Conservation (phyloP, 2,113 vertebrate species). For the Aptenodytes patagonicus region DNA sequence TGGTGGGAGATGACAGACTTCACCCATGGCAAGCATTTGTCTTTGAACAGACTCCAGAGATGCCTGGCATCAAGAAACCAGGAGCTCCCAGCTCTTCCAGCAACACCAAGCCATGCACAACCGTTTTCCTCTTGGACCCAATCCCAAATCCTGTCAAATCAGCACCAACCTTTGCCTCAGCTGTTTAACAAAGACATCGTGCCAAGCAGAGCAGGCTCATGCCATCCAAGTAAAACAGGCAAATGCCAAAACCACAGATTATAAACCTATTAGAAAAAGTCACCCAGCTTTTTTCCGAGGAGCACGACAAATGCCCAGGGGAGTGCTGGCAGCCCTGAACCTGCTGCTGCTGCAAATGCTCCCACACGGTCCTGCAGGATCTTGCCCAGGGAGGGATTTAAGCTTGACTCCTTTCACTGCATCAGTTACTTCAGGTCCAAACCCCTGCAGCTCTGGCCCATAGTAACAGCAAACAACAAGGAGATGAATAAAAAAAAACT, state of each 20-base stretch:
- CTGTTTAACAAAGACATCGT: neutral
- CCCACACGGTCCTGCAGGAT: neutral
- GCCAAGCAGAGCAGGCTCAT: neutral
- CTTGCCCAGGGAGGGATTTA: neutral
- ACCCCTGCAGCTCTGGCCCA: neutral
- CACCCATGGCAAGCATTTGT: neutral
- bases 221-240: neutral
- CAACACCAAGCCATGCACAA: neutral
- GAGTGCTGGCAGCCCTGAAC: neutral
- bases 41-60: neutral
- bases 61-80: neutral
- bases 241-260: neutral
- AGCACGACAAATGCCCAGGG: neutral
- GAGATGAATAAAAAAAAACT: neutral
- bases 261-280: neutral
- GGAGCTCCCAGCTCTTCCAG: neutral
- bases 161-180: neutral
- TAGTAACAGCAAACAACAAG: neutral
- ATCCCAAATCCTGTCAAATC: neutral
- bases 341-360: neutral
- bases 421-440: neutral
- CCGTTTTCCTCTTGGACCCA: accelerated
- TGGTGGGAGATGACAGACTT: neutral
- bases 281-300: accelerated
- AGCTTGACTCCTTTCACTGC: neutral